Evolutionary conservation across 2,113 vertebrate genomes (phyloP).

Genomic region (Scolopax mira): DNA sequence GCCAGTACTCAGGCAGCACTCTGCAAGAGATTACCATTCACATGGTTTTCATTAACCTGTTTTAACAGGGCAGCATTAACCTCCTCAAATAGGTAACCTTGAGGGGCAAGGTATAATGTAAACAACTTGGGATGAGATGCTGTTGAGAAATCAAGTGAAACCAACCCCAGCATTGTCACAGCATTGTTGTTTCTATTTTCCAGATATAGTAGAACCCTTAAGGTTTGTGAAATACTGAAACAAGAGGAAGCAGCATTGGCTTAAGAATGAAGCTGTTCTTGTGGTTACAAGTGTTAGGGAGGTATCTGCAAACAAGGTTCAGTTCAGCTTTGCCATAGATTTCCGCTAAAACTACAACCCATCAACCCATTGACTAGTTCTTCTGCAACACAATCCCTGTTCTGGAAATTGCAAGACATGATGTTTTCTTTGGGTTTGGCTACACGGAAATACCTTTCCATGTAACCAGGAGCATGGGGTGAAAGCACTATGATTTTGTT

Average conservation of each 20-base stretch:
- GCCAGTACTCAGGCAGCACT: neutral
- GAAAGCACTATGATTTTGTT: neutral
- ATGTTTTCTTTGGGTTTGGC: neutral
- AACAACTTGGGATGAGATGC: neutral
- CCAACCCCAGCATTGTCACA: neutral
- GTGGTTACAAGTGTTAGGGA: neutral
- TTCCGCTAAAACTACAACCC: neutral
- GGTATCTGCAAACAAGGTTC: neutral
- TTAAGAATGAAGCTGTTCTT: neutral
- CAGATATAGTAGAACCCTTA: neutral
- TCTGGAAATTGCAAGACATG: neutral
- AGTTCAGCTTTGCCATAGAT: neutral
- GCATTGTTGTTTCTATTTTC: neutral
- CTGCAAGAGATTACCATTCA: neutral
- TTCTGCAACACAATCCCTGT: neutral
- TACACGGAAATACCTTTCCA: neutral
- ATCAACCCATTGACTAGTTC: neutral
- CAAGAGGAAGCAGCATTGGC: neutral
- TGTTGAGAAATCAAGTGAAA: slow-evolving; percentile 15
- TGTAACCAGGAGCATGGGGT: neutral
- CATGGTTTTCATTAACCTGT: neutral
- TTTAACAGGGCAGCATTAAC: neutral
- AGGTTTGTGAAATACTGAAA: neutral
- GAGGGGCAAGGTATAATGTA: neutral
- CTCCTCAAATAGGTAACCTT: neutral